Conservation (phyloP, 2,888 invertebrate genomes). For the Pollenia amentaria region DNA sequence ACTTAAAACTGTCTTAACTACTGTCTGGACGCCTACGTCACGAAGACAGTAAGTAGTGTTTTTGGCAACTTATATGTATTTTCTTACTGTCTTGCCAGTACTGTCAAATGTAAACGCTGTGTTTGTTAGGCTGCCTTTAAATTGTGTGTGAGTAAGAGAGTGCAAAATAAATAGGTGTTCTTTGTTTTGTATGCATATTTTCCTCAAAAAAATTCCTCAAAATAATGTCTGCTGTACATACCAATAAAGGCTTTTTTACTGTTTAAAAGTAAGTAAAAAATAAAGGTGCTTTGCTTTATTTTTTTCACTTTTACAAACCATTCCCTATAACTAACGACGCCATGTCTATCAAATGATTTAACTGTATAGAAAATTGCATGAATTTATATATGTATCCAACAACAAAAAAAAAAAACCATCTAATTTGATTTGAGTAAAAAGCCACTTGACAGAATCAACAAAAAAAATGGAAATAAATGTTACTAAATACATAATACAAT, state of each 20-base stretch:
- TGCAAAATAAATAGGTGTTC: no score
- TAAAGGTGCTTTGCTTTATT: background rate
- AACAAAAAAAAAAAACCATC: constrained; percentile 34
- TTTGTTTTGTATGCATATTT: no score
- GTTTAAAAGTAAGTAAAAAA: background rate
- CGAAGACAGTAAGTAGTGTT: no score
- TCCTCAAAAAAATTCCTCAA: no score
- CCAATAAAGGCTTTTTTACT: background rate
- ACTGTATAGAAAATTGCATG: background rate
- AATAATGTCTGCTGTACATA: no score
- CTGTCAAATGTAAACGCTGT: no score
- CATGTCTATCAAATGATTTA: background rate
- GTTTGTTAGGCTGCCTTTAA: no score
- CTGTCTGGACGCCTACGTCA: no score
- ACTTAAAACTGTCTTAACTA: no score
- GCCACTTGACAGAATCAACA: constrained; percentile 68
- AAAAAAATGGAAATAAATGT: constrained; percentile 65
- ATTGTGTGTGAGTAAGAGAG: no score
- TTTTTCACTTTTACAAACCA: background rate
- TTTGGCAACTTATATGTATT: no score
- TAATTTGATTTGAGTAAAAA: constrained; percentile 72
- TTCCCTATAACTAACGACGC: constrained; percentile 30
- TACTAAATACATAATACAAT: constrained; percentile 72
- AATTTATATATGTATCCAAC: background rate
- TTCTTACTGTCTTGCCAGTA: no score